Evolutionary conservation across 2,888 invertebrate genomes (phyloP).

Genomic region (Cheilosia soror): DNA sequence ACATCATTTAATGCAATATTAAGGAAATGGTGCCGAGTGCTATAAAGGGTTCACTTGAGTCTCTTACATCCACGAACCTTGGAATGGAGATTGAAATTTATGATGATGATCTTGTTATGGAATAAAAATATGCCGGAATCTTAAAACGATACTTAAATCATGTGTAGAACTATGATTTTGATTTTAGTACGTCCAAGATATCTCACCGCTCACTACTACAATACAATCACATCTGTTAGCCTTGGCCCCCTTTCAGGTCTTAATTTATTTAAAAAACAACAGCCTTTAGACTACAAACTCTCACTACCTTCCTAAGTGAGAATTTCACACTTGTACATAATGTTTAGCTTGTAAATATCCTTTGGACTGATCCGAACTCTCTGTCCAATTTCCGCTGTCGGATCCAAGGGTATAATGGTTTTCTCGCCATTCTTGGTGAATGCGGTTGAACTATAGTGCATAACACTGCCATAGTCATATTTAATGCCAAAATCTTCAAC

Average conservation of each 20-base stretch:
- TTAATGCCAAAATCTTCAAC: conserved; percentile 87
- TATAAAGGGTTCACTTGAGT: no score
- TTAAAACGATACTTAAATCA: no score
- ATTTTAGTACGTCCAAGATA: no score
- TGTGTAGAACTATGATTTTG: no score
- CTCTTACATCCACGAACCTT: no score
- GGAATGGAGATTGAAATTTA: no score
- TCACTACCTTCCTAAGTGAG: conserved; percentile 67
- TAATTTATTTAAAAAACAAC: neutral
- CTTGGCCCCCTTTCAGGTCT: neutral
- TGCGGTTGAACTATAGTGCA: conserved; percentile 91
- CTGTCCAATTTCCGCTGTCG: conserved; percentile 81
- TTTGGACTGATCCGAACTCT: conserved; percentile 78
- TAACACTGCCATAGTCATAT: conserved; percentile 91
- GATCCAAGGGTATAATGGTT: conserved; percentile 86
- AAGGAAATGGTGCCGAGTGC: no score
- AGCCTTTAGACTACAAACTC: neutral
- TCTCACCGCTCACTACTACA: no score
- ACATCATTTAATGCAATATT: no score
- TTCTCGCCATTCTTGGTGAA: conserved; percentile 88
- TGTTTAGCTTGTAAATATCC: conserved; percentile 78
- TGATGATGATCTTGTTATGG: no score
- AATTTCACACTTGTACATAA: conserved; percentile 82
- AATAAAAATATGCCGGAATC: no score
- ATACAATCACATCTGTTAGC: no score